Conservation (phyloP, 2,797 vertebrate genomes). For the Xenopus petersii region DNA sequence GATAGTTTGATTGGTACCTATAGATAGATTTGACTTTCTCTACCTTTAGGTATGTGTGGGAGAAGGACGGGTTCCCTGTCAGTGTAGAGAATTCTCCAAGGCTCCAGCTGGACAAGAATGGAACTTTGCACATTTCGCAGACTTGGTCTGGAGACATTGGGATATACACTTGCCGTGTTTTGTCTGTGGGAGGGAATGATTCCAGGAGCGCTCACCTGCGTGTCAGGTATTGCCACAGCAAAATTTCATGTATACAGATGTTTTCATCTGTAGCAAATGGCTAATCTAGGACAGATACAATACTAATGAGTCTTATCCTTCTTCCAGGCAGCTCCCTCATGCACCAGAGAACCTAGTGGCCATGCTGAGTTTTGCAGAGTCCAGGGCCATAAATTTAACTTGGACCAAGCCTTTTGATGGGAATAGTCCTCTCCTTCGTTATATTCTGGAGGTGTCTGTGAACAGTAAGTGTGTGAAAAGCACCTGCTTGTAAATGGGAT, state of each 20-base stretch:
- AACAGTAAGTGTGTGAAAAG: constrained; percentile 79
- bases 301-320: too few species aligned
- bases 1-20: too few species aligned
- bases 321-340: constrained; percentile 85
- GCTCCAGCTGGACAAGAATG: constrained; percentile 74
- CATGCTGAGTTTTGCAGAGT: constrained; percentile 74
- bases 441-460: constrained; percentile 91
- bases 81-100: constrained; percentile 73
- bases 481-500: too few species aligned
- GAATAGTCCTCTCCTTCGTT: constrained; percentile 90
- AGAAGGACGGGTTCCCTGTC: constrained; percentile 79
- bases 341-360: constrained; percentile 85
- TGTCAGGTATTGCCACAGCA: constrained; percentile 75
- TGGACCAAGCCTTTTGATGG: constrained; percentile 94
- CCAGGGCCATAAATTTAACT: constrained; percentile 86
- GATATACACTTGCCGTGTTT: constrained; percentile 89
- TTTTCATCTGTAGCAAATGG: too few species aligned
- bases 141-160: constrained; percentile 97
- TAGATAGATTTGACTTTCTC: background rate
- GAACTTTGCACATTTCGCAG: constrained; percentile 90
- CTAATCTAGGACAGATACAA: too few species aligned
- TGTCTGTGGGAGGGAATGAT: constrained; percentile 89
- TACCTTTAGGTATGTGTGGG: constrained; percentile 82
- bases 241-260: too few species aligned
- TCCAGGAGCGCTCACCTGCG: constrained; percentile 86